Base-by-base conservation (phyloP, 2,113 vertebrate genomes). In the Antennarius striatus region DNA sequence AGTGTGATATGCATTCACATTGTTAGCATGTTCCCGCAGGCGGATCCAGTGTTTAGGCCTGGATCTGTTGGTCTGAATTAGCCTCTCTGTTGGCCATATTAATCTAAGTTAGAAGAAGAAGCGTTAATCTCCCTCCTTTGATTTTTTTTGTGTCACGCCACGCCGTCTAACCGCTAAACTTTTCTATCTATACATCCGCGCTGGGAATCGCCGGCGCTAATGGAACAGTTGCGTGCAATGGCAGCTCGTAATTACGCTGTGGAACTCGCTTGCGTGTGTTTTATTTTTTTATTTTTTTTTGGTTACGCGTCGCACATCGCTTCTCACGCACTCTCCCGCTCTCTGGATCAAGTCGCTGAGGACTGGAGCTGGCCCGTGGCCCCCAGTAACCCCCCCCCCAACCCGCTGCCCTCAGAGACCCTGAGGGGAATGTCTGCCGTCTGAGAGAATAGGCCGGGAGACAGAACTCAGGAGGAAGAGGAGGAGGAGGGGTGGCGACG, bases 381-480 rank as follows among this genome's bases (percentile, higher is more conserved):
- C 87, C 22, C 87, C 86, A 88, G 82, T 87, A 83, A 54, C 71
- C 74, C 22, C 22, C 22, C 1, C 22, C 22, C 22, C 22, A 1
- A 22, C 71, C 63, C 65, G 64, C 75, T 84, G 82, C 80, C 80
- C 81, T 79, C 73, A 89, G 79, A 89, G 84, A 70, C 81, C 86
- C 86, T 80, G 76, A 22, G 84, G 32, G 86, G 83, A 89, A 88
- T 81, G 83, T 87, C 84, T 85, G 79, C 83, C 77, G 82, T 86
- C 83, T 81, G 78, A 80, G 78, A 69, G 79, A 85, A 76, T 57
- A 69, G 85, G 58, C 69, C 75, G 82, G 77, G 63, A 81, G 71
- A 73, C 68, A 76, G 76, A 80, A 79, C 63, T 77, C 56, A 71
- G 45, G 3, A 3, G 32, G 45, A n/a, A n/a, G n/a, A n/a, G 60